A percentile compares a stretch with the other conserved stretches of the same genome.
phyloP scores from a whole-genome alignment of 2,888 invertebrate genomes.

The Kuschelorhynchus macadamiae region DNA sequence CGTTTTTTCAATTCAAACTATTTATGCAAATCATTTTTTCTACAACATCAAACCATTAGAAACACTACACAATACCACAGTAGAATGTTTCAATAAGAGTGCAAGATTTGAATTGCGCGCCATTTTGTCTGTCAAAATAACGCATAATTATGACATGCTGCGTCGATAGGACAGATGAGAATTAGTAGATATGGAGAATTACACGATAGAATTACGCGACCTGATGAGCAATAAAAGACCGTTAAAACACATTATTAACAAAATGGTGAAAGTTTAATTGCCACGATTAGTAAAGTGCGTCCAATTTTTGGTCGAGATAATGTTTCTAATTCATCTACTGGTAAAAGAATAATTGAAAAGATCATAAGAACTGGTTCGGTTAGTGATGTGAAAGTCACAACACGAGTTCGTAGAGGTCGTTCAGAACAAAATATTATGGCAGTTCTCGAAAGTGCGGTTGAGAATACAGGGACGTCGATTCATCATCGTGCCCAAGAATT shows the following conservation, averaged over 20 bases:
- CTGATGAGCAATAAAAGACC: too few species aligned
- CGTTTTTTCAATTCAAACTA: too few species aligned
- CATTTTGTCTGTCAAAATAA: too few species aligned
- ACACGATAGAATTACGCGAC: too few species aligned
- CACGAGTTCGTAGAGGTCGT: constrained; percentile 24
- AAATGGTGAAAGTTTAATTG: constrained; percentile 43
- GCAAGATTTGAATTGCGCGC: too few species aligned
- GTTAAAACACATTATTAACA: neutral
- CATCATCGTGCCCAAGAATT: neutral
- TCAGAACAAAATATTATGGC: constrained; percentile 43
- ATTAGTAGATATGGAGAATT: too few species aligned
- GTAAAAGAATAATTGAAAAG: constrained; percentile 29
- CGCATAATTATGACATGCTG: too few species aligned
- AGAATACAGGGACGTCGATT: neutral
- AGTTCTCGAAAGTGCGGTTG: constrained; percentile 52
- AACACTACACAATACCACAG: too few species aligned
- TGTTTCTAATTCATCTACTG: constrained; percentile 22
- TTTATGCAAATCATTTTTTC: too few species aligned
- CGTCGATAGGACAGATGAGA: too few species aligned
- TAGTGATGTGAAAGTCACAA: constrained; percentile 19
- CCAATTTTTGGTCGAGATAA: constrained; percentile 21
- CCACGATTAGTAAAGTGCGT: neutral
- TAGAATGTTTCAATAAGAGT: too few species aligned
- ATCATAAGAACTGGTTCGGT: constrained; percentile 18
- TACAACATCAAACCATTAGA: too few species aligned